Conservation (phyloP, 2,888 invertebrate genomes). For the Netelia virgata region DNA sequence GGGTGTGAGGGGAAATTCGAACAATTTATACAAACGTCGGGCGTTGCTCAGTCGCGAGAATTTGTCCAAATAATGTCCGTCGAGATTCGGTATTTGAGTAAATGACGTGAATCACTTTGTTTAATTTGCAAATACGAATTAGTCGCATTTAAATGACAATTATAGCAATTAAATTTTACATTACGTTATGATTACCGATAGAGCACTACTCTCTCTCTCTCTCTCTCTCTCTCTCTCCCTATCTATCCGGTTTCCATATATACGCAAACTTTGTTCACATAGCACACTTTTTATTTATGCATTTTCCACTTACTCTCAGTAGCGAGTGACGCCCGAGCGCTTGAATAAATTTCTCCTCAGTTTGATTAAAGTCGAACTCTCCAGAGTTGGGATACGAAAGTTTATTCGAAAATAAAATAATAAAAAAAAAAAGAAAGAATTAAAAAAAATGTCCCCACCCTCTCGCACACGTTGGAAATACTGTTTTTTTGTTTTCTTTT, state of each 20-base stretch:
- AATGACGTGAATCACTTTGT: constrained; percentile 26
- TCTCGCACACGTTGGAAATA: not conserved
- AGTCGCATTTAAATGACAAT: constrained; percentile 14
- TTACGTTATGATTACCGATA: not conserved
- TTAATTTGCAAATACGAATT: constrained; percentile 24
- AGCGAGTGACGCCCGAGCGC: constrained; percentile 28
- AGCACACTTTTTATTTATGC: constrained; percentile 3
- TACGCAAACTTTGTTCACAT: not conserved
- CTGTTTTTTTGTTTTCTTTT: constrained; percentile 18
- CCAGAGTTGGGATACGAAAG: constrained; percentile 1
- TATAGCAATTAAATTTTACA: not conserved
- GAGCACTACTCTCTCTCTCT: not conserved
- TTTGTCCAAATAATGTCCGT: not conserved
- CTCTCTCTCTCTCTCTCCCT: not conserved
- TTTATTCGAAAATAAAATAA: not conserved
- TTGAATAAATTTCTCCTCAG: constrained; percentile 58
- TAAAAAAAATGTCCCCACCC: not conserved
- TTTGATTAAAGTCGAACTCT: constrained; percentile 49
- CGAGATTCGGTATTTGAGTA: constrained; percentile 17
- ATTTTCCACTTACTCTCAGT: not conserved
- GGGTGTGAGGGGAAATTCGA: not conserved
- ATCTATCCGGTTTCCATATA: not conserved
- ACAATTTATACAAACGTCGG: constrained; percentile 14
- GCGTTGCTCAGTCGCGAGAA: constrained; percentile 3
- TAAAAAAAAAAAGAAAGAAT: too few species aligned